Evolutionary conservation across 2,797 vertebrate genomes (phyloP).

Genomic region (Danio tinwini): DNA sequence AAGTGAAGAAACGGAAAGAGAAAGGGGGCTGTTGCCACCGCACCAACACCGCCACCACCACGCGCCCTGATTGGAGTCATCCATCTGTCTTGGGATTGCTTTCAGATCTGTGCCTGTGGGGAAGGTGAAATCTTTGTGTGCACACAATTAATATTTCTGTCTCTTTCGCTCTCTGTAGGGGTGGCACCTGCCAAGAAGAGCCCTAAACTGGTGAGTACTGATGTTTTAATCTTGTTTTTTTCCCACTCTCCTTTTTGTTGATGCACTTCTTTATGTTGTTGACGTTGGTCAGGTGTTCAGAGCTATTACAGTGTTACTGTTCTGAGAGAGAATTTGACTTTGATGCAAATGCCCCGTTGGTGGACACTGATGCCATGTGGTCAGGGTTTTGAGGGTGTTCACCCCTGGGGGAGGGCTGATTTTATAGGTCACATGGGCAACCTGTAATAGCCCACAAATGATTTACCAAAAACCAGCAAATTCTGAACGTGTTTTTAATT

Average conservation of each 20-base stretch:
- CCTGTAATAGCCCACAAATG: slow-evolving; percentile 64
- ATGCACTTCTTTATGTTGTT: slow-evolving; percentile 30
- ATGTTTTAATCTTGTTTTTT: slow-evolving; percentile 31
- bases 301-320: slow-evolving; percentile 3
- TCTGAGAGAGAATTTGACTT: slow-evolving; percentile 15
- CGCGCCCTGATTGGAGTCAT: slow-evolving; percentile 68
- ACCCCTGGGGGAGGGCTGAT: slow-evolving; percentile 43
- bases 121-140: slow-evolving; percentile 77
- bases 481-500: slow-evolving; percentile 26
- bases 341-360: not conserved
- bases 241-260: not conserved
- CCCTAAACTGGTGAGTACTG: slow-evolving; percentile 96
- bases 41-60: not conserved
- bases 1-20: slow-evolving; percentile 54
- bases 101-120: slow-evolving; percentile 60
- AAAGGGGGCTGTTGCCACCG: slow-evolving; percentile 61
- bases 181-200: slow-evolving; percentile 97
- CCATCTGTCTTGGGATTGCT: slow-evolving; percentile 75
- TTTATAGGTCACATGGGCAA: slow-evolving; percentile 45
- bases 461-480: slow-evolving; percentile 68
- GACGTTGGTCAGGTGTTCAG: not conserved
- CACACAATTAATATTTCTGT: slow-evolving; percentile 70
- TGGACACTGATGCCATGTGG: slow-evolving; percentile 9
- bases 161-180: slow-evolving; percentile 77
- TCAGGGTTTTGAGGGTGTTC: not conserved